Percentiles rank a stretch among this genome's conserved stretches.
These are phyloP conservation scores for Pilophorus perplexus DNA, from an alignment of 2,888 invertebrate species.

Conservation along the genomic window DNA sequence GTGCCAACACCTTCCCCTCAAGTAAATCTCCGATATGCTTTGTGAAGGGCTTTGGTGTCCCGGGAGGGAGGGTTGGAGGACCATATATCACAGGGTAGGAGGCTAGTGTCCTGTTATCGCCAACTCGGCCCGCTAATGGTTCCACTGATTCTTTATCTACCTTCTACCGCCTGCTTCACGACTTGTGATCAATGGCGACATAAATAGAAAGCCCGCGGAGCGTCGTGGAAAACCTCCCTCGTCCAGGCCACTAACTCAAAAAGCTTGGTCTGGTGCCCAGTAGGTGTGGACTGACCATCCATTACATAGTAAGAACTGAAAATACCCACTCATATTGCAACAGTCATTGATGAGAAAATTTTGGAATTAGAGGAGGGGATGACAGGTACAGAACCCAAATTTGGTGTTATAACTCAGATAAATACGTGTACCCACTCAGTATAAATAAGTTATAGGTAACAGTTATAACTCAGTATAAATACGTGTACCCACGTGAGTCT, in stretches of 20 bases:
- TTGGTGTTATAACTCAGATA: too few species aligned
- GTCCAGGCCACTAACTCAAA: slow-evolving; percentile 25
- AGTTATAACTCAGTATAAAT: too few species aligned
- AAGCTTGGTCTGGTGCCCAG: slow-evolving; percentile 26
- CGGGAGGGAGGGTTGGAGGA: background rate
- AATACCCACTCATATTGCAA: too few species aligned
- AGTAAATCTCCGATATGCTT: slow-evolving; percentile 32
- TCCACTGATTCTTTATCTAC: slow-evolving; percentile 42
- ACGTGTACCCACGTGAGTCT: too few species aligned
- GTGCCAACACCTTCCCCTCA: slow-evolving; percentile 27
- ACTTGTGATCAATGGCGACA: slow-evolving; percentile 39
- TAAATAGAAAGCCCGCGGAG: slow-evolving; percentile 32
- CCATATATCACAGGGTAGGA: slow-evolving; percentile 21
- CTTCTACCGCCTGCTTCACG: slow-evolving; percentile 32
- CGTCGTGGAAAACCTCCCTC: slow-evolving; percentile 2
- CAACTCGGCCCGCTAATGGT: slow-evolving; percentile 25
- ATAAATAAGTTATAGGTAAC: too few species aligned
- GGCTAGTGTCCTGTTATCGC: slow-evolving; percentile 36
- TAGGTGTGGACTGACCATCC: slow-evolving; percentile 25
- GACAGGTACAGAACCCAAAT: too few species aligned
- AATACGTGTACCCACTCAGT: too few species aligned
- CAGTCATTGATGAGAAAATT: too few species aligned
- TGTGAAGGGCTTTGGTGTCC: too few species aligned
- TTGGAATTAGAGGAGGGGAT: too few species aligned
- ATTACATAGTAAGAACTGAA: too few species aligned